A percentile compares a stretch with the other conserved stretches of the same genome.
phyloP scores from a whole-genome alignment of 2,888 invertebrate genomes.

The Chirona hameri region DNA sequence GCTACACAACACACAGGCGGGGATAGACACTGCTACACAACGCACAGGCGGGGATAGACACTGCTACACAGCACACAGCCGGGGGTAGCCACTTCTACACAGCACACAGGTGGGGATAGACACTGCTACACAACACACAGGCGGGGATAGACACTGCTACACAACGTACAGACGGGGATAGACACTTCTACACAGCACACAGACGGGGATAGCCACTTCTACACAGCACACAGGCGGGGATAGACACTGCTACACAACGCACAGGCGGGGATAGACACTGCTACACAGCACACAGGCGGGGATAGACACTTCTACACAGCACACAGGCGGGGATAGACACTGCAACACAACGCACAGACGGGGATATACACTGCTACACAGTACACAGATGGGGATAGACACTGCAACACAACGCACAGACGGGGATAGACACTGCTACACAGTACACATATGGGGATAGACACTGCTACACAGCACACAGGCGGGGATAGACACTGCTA shows the following conservation, averaged over 20 bases:
- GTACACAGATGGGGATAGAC: too few species aligned
- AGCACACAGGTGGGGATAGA: neutral
- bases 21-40: neutral
- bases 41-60: neutral
- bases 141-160: neutral
- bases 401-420: neutral
- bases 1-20: neutral
- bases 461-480: too few species aligned
- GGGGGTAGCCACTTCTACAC: too few species aligned
- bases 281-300: neutral
- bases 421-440: neutral
- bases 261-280: too few species aligned
- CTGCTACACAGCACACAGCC: too few species aligned
- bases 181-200: neutral
- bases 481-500: too few species aligned
- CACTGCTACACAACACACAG: neutral
- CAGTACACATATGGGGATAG: neutral
- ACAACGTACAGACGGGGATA: too few species aligned
- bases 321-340: neutral
- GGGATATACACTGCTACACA: neutral
- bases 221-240: neutral
- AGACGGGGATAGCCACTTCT: neutral
- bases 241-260: too few species aligned
- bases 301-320: neutral
- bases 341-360: too few species aligned